Conservation (phyloP, 2,113 vertebrate species). For the Daboia siamensis region DNA sequence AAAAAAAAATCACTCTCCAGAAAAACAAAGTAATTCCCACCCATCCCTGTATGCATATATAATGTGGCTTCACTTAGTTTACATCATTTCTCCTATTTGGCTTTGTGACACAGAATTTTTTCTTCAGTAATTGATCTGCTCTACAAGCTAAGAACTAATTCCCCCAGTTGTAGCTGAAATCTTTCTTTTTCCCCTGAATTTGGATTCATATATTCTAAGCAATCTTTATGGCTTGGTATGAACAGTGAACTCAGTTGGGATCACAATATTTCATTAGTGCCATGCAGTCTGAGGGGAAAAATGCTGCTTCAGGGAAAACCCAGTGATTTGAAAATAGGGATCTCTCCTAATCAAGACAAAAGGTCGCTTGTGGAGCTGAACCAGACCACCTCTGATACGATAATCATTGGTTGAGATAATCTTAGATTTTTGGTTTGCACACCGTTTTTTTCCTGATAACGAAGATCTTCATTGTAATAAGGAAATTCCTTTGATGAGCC, state of each 20-base stretch:
- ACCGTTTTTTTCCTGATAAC: background rate
- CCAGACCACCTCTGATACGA: background rate
- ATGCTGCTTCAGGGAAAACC: background rate
- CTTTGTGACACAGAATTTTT: background rate
- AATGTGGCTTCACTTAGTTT: background rate
- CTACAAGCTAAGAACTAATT: background rate
- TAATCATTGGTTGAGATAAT: background rate
- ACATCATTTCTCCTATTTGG: background rate
- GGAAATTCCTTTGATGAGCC: background rate
- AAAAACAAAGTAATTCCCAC: background rate
- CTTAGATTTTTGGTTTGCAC: background rate
- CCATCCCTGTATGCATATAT: background rate
- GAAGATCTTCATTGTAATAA: background rate
- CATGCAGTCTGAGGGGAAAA: background rate
- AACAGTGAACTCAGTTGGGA: background rate
- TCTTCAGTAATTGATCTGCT: background rate
- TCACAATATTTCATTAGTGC: background rate
- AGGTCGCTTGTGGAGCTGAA: background rate
- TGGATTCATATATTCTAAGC: background rate
- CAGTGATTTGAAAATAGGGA: background rate
- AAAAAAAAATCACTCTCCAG: background rate
- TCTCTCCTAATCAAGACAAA: background rate
- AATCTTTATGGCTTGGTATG: background rate
- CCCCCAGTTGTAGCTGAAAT: background rate
- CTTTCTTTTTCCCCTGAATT: background rate